Base-by-base conservation (phyloP, 2,113 vertebrate species). In the Leucoraja erinaceus region DNA sequence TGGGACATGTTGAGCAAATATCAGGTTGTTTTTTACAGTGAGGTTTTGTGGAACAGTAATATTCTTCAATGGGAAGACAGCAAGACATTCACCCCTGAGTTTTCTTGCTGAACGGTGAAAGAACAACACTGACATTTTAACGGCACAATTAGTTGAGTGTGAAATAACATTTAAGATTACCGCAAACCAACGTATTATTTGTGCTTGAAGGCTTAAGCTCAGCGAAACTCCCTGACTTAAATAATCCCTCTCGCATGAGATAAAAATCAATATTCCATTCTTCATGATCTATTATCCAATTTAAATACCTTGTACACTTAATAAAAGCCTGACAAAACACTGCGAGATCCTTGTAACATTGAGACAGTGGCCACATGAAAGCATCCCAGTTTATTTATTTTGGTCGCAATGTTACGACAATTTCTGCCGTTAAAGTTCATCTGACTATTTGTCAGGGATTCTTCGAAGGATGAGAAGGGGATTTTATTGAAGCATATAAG, bases 251-350 rank as follows among this genome's bases (percentile, higher is more conserved):
- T 88, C 11, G 31, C 83, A 88, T 31, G 59, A 66, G 59, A 33
- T 63, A 63, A 88, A 88, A 88, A 88, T 88, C 83, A 88, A 33
- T 88, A 88, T 88, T 88, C 59, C 12, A 88, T 88, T 88, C 63
- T 63, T 88, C 59, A 88, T 88, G 59, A 88, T 88, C 63, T 88
- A 63, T 88, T 63, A 88, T 88, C 59, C n/a, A 63, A 88, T 63
- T 88, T 88, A 63, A 88, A 63, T 61, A 66, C 59, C 14, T 31
- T 63, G 11, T 88, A 88, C 83, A 88, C 59, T 63, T 31, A 88
- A 88, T 66, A 31, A 88, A 88, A 63, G 28, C 59, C 59, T 66
- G 83, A 63, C 59, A 63, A 18, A 25, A 63, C 56, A 31, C 59
- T 63, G 59, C 83, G 63, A 66, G 61, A 88, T 63, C 56, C 59